Evolutionary conservation across 2,888 invertebrate species (phyloP).

Genomic region (Chydorus sphaericus): DNA sequence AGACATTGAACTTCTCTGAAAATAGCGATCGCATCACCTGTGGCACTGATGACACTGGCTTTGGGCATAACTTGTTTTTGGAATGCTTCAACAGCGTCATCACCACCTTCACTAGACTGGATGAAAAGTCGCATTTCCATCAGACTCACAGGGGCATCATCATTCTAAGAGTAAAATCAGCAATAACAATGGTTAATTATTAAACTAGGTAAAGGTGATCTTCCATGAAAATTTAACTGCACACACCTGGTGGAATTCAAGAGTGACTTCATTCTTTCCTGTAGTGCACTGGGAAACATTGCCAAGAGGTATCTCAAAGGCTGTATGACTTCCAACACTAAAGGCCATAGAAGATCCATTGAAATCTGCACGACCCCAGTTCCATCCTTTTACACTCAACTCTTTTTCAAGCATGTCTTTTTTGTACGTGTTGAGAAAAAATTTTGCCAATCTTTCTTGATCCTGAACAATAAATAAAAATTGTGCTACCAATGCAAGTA

Average conservation of each 20-base stretch:
- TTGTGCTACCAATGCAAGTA: background rate
- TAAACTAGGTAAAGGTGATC: background rate
- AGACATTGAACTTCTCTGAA: constrained; percentile 95
- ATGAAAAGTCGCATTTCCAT: constrained; percentile 98
- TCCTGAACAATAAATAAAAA: constrained; percentile 48
- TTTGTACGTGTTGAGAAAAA: constrained; percentile 65
- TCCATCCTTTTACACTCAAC: constrained; percentile 92
- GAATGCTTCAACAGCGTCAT: constrained; percentile 94
- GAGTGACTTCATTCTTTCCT: constrained; percentile 93
- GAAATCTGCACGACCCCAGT: constrained; percentile 95
- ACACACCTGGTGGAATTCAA: constrained; percentile 85
- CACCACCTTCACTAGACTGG: constrained; percentile 74
- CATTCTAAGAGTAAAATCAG: constrained; percentile 48
- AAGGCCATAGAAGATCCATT: constrained; percentile 72
- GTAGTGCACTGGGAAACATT: constrained; percentile 92
- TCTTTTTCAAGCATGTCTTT: constrained; percentile 83
- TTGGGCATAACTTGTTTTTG: constrained; percentile 91
- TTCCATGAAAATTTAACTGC: background rate
- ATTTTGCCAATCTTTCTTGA: constrained; percentile 81
- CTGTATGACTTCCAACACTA: constrained; percentile 59
- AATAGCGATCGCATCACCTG: constrained; percentile 93
- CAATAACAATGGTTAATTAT: constrained; percentile 12
- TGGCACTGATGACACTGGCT: constrained; percentile 93
- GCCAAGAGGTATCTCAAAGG: constrained; percentile 89
- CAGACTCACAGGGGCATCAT: constrained; percentile 90